Conservation (phyloP, 1,140 invertebrate species). For the Eurosta solidaginis region DNA sequence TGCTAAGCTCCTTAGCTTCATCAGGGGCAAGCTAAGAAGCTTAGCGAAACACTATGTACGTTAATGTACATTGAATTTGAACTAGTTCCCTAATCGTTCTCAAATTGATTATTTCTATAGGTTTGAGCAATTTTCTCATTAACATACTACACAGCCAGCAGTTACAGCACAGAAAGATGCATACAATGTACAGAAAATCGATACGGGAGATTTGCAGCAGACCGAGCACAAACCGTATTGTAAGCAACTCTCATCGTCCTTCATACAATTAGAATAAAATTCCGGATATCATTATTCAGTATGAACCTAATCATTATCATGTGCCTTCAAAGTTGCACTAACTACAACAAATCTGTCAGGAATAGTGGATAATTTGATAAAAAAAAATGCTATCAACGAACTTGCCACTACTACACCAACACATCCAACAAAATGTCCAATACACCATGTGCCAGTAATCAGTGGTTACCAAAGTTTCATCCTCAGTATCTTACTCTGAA, state of each 20-base stretch:
- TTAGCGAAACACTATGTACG: no score
- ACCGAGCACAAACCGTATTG: conserved; percentile 38
- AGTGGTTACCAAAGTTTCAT: conserved; percentile 47
- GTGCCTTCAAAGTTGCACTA: conserved; percentile 59
- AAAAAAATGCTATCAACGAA: conserved; percentile 53
- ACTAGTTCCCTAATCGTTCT: no score
- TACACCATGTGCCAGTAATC: conserved; percentile 52
- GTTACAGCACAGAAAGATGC: conserved; percentile 47
- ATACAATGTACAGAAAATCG: conserved; percentile 35
- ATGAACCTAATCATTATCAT: conserved; percentile 56
- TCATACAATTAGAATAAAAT: conserved; percentile 52
- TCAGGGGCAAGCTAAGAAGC: no score
- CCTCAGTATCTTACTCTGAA: conserved; percentile 52
- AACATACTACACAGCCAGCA: conserved; percentile 39
- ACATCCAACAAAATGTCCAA: conserved; percentile 56
- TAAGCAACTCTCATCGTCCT: conserved; percentile 41
- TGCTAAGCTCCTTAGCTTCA: no score
- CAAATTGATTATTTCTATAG: no score
- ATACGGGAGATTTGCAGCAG: neutral
- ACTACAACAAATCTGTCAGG: conserved; percentile 65
- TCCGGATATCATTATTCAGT: conserved; percentile 48
- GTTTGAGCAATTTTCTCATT: no score
- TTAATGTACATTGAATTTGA: no score
- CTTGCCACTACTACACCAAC: conserved; percentile 51
- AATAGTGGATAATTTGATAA: conserved; percentile 66